phyloP scores from a whole-genome alignment of 2,888 invertebrate genomes.

The Acleris sparsana region DNA sequence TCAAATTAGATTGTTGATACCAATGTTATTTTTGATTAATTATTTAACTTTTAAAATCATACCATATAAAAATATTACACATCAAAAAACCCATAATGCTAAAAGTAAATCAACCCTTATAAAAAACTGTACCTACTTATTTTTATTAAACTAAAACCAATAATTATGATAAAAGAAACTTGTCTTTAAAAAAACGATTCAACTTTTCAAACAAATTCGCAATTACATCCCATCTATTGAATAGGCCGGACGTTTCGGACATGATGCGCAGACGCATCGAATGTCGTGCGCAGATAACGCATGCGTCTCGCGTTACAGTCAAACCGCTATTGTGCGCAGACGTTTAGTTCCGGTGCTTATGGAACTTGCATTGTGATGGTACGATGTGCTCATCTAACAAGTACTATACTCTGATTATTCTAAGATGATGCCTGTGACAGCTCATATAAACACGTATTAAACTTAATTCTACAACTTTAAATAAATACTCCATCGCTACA shows the following conservation, averaged over 20 bases:
- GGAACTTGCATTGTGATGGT: slow-evolving; percentile 1
- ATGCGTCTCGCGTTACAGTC: slow-evolving; percentile 65
- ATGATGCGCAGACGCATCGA: slow-evolving; percentile 63
- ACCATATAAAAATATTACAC: no score
- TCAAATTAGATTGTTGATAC: no score
- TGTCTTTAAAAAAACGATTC: background rate
- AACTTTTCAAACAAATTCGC: slow-evolving; percentile 18
- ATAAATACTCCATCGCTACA: no score
- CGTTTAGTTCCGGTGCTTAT: slow-evolving; percentile 65
- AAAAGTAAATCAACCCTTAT: no score
- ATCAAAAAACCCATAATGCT: no score
- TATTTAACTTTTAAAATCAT: no score
- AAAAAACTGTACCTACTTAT: no score
- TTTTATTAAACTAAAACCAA: background rate
- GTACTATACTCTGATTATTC: no score
- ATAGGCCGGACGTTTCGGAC: slow-evolving; percentile 36
- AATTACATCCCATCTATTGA: slow-evolving; percentile 21
- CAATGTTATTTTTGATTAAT: no score
- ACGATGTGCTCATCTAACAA: background rate
- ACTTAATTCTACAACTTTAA: no score
- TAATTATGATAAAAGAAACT: background rate
- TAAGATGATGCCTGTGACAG: no score
- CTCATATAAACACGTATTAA: no score
- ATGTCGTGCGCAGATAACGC: slow-evolving; percentile 52
- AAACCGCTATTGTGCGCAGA: slow-evolving; percentile 69